Percentiles rank a stretch among this genome's conserved stretches.
Conservation (phyloP, 2,888 invertebrate genomes). For the Linnaemya vulpina region DNA sequence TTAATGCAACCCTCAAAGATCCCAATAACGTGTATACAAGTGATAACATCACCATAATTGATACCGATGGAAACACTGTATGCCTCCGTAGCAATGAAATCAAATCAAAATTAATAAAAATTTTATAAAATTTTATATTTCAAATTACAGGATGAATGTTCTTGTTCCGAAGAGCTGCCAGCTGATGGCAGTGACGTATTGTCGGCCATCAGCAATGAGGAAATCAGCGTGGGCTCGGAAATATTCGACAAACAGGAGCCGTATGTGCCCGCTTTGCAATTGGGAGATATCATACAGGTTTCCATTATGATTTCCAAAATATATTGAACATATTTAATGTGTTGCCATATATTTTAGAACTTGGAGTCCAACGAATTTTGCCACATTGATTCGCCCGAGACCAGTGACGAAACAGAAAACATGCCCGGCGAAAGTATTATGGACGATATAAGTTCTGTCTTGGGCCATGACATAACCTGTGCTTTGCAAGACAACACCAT, state of each 20-base stretch:
- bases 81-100: slow-evolving; percentile 67
- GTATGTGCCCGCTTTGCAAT: slow-evolving; percentile 72
- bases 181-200: slow-evolving; percentile 85
- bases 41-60: slow-evolving; percentile 87
- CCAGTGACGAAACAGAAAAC: slow-evolving; percentile 89
- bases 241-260: slow-evolving; percentile 84
- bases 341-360: slow-evolving; percentile 78
- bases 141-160: slow-evolving; percentile 80
- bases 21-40: slow-evolving; percentile 80
- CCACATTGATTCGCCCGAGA: slow-evolving; percentile 93
- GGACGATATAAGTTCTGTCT: slow-evolving; percentile 90
- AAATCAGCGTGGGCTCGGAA: slow-evolving; percentile 88
- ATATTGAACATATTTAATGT: not conserved
- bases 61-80: slow-evolving; percentile 85
- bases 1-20: slow-evolving; percentile 76
- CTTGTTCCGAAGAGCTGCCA: slow-evolving; percentile 80
- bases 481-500: slow-evolving; percentile 88
- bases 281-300: slow-evolving; percentile 82
- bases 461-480: slow-evolving; percentile 87
- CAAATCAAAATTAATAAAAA: not conserved
- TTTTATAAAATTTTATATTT: not conserved
- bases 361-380: slow-evolving; percentile 84
- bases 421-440: slow-evolving; percentile 90
- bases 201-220: slow-evolving; percentile 87
- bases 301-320: not conserved